These are phyloP conservation scores for Mechanitis mazaeus DNA, from an alignment of 2,888 invertebrate genomes.

Conservation along the genomic window DNA sequence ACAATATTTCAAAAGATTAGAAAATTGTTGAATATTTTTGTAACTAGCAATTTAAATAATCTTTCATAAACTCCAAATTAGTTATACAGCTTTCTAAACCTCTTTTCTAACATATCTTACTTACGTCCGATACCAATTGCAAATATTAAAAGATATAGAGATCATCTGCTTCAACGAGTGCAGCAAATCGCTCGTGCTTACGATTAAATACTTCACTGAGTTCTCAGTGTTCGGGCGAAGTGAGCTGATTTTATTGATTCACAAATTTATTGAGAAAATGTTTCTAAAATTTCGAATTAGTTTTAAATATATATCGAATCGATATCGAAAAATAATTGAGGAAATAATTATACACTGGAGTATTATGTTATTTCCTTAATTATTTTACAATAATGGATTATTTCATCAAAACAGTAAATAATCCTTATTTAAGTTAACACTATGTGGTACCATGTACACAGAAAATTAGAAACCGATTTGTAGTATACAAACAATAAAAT, in stretches of 20 bases:
- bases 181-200: conserved; percentile 38
- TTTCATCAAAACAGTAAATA: too few relatives aligned
- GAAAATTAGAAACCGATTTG: too few relatives aligned
- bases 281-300: neutral
- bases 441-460: too few relatives aligned
- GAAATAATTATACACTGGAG: neutral
- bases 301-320: neutral
- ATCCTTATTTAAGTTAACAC: too few relatives aligned
- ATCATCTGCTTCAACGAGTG: conserved; percentile 36
- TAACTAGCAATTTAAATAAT: neutral
- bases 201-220: conserved; percentile 35
- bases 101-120: neutral
- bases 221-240: conserved; percentile 16
- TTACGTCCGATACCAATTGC: conserved; percentile 11
- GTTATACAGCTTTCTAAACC: neutral
- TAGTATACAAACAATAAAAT: too few relatives aligned
- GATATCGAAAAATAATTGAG: too few relatives aligned
- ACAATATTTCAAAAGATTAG: neutral
- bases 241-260: conserved; percentile 9
- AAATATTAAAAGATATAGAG: conserved; percentile 38
- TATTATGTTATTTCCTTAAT: neutral
- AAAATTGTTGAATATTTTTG: neutral
- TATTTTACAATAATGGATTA: too few relatives aligned
- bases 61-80: neutral
- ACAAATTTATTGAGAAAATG: conserved; percentile 1